Percentiles rank a stretch among this genome's conserved stretches.
These are phyloP conservation scores for Calephelis virginiensis DNA, from an alignment of 1,140 invertebrate species.

Conservation along the genomic window DNA sequence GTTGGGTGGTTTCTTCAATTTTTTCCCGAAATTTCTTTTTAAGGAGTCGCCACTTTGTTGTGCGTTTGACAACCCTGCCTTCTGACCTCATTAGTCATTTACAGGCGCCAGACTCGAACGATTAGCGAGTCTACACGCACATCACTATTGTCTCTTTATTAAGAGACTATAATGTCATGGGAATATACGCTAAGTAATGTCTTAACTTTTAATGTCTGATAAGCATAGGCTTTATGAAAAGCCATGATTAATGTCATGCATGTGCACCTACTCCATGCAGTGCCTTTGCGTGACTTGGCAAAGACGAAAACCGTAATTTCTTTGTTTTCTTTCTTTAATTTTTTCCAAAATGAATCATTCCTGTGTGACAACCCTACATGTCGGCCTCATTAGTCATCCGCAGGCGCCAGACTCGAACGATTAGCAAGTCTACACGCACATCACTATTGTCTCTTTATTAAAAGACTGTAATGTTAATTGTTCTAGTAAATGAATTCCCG, in stretches of 20 bases:
- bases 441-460: conserved; percentile 61
- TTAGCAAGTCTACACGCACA: conserved; percentile 37
- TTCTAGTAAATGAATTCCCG: conserved; percentile 37
- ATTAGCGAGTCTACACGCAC: conserved; percentile 37
- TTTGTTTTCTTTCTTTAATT: too few species aligned
- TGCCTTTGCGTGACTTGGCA: too few species aligned
- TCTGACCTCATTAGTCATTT: conserved; percentile 6
- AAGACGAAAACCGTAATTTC: too few species aligned
- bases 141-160: conserved; percentile 62
- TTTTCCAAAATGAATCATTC: not conserved
- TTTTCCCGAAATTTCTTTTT: too few species aligned
- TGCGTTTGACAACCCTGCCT: not conserved
- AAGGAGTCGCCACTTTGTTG: too few species aligned
- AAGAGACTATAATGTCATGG: conserved; percentile 27
- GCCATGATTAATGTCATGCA: too few species aligned
- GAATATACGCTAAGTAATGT: too few species aligned
- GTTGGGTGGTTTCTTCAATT: too few species aligned
- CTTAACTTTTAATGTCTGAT: too few species aligned
- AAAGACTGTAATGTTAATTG: conserved; percentile 44
- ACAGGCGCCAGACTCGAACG: conserved; percentile 48
- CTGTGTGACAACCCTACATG: not conserved
- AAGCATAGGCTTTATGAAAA: too few species aligned
- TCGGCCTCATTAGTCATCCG: conserved; percentile 15
- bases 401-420: conserved; percentile 49
- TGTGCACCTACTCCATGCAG: too few species aligned